Conservation (phyloP, 2,888 invertebrate species). For the Anoncus sp. region DNA sequence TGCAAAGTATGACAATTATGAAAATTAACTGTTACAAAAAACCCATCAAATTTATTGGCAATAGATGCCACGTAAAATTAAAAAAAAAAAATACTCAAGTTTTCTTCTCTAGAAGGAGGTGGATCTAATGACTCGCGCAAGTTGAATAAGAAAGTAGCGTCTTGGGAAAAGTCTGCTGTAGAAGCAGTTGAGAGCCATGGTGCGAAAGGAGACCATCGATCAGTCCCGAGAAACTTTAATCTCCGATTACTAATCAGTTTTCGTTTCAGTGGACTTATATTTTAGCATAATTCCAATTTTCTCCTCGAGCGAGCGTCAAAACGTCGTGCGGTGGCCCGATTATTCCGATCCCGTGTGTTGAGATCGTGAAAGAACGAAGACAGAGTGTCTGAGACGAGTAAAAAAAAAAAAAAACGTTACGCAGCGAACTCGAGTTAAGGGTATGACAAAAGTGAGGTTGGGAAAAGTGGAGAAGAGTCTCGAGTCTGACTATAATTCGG, state of each 20-base stretch:
- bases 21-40: too few species aligned
- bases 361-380: slow-evolving; percentile 46
- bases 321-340: slow-evolving; percentile 13
- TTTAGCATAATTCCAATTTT: slow-evolving; percentile 79
- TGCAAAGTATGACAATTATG: too few species aligned
- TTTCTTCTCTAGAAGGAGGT: not conserved
- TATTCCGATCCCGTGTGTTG: slow-evolving; percentile 37
- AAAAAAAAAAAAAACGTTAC: slow-evolving; percentile 24
- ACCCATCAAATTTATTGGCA: too few species aligned
- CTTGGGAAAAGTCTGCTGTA: not conserved
- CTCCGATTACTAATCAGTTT: slow-evolving; percentile 67
- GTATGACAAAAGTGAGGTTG: slow-evolving; percentile 41
- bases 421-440: slow-evolving; percentile 29
- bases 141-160: slow-evolving; percentile 15
- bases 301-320: slow-evolving; percentile 69
- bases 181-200: not conserved
- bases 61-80: too few species aligned
- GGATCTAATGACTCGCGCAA: not conserved
- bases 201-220: slow-evolving; percentile 58
- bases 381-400: slow-evolving; percentile 45
- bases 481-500: slow-evolving; percentile 74
- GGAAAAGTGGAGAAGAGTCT: slow-evolving; percentile 51
- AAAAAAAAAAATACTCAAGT: not conserved
- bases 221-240: slow-evolving; percentile 61
- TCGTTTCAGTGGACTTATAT: slow-evolving; percentile 65